phyloP scores from a whole-genome alignment of 2,797 vertebrate species.

The Lutjanus campechanus region DNA sequence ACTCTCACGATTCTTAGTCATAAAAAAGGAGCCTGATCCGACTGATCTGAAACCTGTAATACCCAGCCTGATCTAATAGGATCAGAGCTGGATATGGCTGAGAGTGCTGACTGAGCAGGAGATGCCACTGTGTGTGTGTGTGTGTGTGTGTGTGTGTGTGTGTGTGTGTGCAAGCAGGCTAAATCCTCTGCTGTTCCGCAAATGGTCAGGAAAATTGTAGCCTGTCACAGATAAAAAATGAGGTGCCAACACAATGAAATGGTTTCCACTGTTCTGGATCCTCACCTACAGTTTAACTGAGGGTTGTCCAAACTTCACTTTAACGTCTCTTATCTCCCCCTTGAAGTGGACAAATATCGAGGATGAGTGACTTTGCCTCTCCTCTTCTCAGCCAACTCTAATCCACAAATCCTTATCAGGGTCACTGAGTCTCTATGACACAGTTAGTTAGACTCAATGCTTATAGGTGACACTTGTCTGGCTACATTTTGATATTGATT shows the following conservation, averaged over 20 bases:
- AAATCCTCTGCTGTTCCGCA: slow-evolving; percentile 55
- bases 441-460: slow-evolving; percentile 45
- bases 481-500: slow-evolving; percentile 28
- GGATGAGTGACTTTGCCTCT: slow-evolving; percentile 82
- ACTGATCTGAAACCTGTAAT: slow-evolving; percentile 69
- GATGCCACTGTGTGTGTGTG: neutral
- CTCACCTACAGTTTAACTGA: slow-evolving; percentile 4
- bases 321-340: neutral
- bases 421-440: slow-evolving; percentile 82
- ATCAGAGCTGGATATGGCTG: slow-evolving; percentile 80
- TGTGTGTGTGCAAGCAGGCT: slow-evolving; percentile 2
- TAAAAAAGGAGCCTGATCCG: slow-evolving; percentile 29
- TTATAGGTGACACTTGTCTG: slow-evolving; percentile 27
- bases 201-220: slow-evolving; percentile 45
- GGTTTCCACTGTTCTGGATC: slow-evolving; percentile 29
- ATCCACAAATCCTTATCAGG: slow-evolving; percentile 90
- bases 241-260: neutral
- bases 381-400: slow-evolving; percentile 86
- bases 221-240: slow-evolving; percentile 11
- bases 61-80: slow-evolving; percentile 81
- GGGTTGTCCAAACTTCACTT: slow-evolving; percentile 18
- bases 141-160: slow-evolving; percentile 17
- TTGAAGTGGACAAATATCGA: slow-evolving; percentile 53
- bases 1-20: slow-evolving; percentile 29
- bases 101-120: slow-evolving; percentile 81